phyloP scores from a whole-genome alignment of 2,888 invertebrate species.

The Drosophila fungiperda region DNA sequence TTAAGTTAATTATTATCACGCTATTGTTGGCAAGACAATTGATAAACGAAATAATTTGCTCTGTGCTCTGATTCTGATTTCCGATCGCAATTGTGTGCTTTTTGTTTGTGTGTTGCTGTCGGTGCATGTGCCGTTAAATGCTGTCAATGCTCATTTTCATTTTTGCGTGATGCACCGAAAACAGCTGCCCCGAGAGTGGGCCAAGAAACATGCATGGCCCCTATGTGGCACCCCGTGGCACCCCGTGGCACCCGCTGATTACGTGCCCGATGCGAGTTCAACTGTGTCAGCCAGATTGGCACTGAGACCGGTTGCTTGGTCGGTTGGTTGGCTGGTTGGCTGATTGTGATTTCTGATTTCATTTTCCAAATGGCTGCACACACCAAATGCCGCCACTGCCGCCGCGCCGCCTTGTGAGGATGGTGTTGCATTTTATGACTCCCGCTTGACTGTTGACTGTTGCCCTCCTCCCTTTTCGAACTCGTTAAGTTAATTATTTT shows the following conservation, averaged over 20 bases:
- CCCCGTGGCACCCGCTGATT: not conserved
- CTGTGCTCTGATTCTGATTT: slow-evolving; percentile 30
- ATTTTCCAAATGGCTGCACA: slow-evolving; percentile 75
- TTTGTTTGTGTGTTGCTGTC: not conserved
- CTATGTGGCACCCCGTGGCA: not conserved
- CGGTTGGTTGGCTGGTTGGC: slow-evolving; percentile 4
- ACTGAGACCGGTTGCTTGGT: slow-evolving; percentile 27
- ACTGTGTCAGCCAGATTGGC: slow-evolving; percentile 40
- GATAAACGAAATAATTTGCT: slow-evolving; percentile 40
- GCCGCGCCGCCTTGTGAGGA: slow-evolving; percentile 23
- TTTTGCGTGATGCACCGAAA: slow-evolving; percentile 53
- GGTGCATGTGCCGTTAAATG: slow-evolving; percentile 34
- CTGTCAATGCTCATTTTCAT: slow-evolving; percentile 52
- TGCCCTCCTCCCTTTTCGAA: not conserved
- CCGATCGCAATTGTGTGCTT: slow-evolving; percentile 2
- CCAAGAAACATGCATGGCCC: slow-evolving; percentile 34
- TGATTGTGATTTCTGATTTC: slow-evolving; percentile 71
- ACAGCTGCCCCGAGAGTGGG: slow-evolving; percentile 50
- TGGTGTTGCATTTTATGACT: slow-evolving; percentile 30
- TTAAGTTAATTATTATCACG: slow-evolving; percentile 61
- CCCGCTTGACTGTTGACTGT: slow-evolving; percentile 5
- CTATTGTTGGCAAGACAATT: slow-evolving; percentile 52
- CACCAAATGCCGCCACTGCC: slow-evolving; percentile 51
- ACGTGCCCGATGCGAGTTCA: slow-evolving; percentile 11
- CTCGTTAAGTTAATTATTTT: slow-evolving; percentile 23